phyloP scores from a whole-genome alignment of 53 echinoderm and acorn worm species.

The Mesocentrotus franciscanus region DNA sequence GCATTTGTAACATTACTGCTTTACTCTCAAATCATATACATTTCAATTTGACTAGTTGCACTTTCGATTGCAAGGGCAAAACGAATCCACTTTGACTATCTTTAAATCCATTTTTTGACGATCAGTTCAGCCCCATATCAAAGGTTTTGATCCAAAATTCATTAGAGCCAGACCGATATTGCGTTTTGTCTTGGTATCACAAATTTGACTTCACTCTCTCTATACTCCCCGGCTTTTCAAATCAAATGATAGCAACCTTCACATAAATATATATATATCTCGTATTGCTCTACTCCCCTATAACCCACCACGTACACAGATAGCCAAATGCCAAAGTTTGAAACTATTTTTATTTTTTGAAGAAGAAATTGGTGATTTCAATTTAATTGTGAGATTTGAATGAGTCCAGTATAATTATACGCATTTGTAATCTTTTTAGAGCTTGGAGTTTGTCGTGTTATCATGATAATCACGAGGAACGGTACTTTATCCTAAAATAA shows the following conservation, averaged over 20 bases:
- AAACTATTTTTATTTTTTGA: background rate
- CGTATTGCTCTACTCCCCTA: background rate
- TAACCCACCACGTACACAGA: background rate
- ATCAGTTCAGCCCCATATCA: background rate
- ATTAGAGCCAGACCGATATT: constrained; percentile 9
- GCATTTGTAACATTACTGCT: background rate
- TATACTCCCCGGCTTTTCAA: background rate
- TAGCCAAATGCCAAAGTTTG: background rate
- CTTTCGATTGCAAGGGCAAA: background rate
- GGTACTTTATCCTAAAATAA: too few relatives aligned
- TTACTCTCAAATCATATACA: background rate
- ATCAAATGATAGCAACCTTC: background rate
- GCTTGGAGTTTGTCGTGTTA: too few relatives aligned
- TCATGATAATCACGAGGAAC: too few relatives aligned
- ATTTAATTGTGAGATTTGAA: background rate
- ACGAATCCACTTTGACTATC: background rate
- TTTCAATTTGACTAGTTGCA: constrained; percentile 3
- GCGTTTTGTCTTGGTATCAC: constrained; percentile 25
- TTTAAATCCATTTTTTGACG: constrained; percentile 39
- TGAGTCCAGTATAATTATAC: too few relatives aligned
- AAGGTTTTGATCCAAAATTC: background rate
- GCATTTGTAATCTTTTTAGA: too few relatives aligned
- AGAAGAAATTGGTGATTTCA: background rate
- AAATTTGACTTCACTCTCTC: constrained; percentile 10
- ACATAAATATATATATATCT: background rate